Percentiles rank a stretch among this genome's conserved stretches.
These are phyloP conservation scores for Saccopteryx bilineata DNA, from an alignment of 2,113 vertebrate genomes.

Conservation along the genomic window DNA sequence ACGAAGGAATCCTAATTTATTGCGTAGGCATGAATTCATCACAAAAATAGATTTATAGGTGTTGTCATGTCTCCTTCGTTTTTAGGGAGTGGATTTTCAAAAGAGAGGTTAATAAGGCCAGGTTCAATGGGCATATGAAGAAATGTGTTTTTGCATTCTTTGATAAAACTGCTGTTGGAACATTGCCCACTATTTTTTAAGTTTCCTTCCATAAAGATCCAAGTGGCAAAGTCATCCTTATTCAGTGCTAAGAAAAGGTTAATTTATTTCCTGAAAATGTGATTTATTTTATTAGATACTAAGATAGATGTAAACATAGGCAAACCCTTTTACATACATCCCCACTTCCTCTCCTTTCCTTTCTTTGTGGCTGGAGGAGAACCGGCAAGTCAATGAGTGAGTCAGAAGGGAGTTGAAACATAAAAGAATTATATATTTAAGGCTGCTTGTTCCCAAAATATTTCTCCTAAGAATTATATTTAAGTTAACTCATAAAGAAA, in stretches of 20 bases:
- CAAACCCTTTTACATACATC: not conserved
- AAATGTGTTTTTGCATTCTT: constrained; percentile 31
- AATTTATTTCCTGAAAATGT: not conserved
- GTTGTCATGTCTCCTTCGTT: constrained; percentile 61
- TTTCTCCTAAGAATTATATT: constrained; percentile 69
- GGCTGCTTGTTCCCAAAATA: constrained; percentile 60
- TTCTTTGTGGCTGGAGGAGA: not conserved
- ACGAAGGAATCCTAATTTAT: constrained; percentile 56
- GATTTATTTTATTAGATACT: constrained; percentile 26
- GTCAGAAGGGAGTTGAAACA: constrained; percentile 54
- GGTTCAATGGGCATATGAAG: not conserved
- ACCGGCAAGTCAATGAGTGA: constrained; percentile 65
- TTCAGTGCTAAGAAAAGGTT: not conserved
- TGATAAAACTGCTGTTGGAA: not conserved
- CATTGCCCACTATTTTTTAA: constrained; percentile 5
- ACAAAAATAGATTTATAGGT: constrained; percentile 30
- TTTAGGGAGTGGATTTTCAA: constrained; percentile 52
- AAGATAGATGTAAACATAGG: not conserved
- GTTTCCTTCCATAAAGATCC: constrained; percentile 43
- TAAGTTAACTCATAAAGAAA: constrained; percentile 75
- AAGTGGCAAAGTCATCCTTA: constrained; percentile 18
- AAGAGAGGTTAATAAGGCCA: constrained; percentile 57
- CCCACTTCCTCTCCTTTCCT: not conserved
- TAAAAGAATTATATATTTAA: constrained; percentile 75
- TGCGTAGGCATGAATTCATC: not conserved